Evolutionary conservation across 2,113 vertebrate species (phyloP), one percentile per base, ranked within the genome.

Genomic region (Elanus axillaris): DNA sequence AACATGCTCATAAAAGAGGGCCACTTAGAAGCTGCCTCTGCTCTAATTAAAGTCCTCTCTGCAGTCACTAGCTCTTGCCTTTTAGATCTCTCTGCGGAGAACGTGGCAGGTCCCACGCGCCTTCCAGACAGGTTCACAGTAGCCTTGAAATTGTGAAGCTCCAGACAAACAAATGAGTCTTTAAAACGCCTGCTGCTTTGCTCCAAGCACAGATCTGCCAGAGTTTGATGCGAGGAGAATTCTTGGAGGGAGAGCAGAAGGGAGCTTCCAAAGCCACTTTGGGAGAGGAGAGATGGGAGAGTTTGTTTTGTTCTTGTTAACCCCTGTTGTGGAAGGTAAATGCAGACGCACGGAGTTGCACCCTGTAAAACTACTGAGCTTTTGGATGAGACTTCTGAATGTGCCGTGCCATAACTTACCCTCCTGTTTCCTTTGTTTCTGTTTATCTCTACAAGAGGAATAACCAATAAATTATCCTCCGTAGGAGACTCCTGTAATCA

Each of bases 271-370:
- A 36, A 87, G 60, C 26, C 60, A 6, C 77, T 42, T 34, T 3
- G 31, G 31, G 36, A 68, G 58, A 76, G 27, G 59, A 47, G 83
- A 9, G 32, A 27, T 12, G 55, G 31, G 66, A 67, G 74, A 5
- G 6, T n/a, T 31, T 22, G 31, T 48, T 56, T 31, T 32, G 32
- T n/a, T 50, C n/a, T 26, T 18, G 18, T 42, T 50, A 63, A 36
- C 48, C 76, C 53, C 63, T 6, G 7, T 29, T 20, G 19, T 22
- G 58, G 34, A 16, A 36, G 52, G 29, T 7, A 42, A 86, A 36
- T 4, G 32, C 64, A 17, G 13, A 5, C 0, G 1, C 27, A 4
- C 10, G 16, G 31, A 9, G 6, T 4, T 16, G 9, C 40, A 4
- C 59, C 15, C 11, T 45, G 32, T 40, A 19, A 32, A 52, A 43